These are phyloP conservation scores for Verasper variegatus DNA, from an alignment of 2,113 vertebrate genomes.

Conservation along the genomic window DNA sequence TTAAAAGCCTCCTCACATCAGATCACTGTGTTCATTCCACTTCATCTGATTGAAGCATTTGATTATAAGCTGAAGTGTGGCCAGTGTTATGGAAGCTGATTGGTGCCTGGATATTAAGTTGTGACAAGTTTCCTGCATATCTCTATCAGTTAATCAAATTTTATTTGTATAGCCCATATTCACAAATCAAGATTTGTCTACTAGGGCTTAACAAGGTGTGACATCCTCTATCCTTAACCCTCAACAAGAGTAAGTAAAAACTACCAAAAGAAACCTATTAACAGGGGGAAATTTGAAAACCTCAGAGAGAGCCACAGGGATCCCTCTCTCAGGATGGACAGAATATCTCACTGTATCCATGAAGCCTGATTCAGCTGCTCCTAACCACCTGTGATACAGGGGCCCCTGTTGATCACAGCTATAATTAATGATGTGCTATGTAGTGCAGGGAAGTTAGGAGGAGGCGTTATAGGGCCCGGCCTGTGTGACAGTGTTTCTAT, in stretches of 20 bases:
- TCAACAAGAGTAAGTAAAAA: too few relatives aligned
- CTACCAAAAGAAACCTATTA: too few relatives aligned
- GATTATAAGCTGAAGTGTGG: constrained; percentile 21
- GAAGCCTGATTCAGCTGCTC: constrained; percentile 7
- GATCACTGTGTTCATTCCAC: constrained; percentile 30
- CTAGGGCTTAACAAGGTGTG: too few relatives aligned
- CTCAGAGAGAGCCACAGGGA: too few relatives aligned
- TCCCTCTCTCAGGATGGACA: too few relatives aligned
- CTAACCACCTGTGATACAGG: neutral
- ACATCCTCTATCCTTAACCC: too few relatives aligned
- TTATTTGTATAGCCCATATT: too few relatives aligned
- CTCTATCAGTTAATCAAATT: too few relatives aligned
- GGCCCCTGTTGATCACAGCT: neutral
- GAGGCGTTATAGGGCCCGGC: neutral
- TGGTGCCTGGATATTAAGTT: neutral
- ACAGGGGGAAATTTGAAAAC: too few relatives aligned
- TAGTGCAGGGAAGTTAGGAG: neutral
- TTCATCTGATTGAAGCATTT: constrained; percentile 33
- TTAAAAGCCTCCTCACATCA: constrained; percentile 37
- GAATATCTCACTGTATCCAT: neutral
- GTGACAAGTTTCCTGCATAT: neutral
- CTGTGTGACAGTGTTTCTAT: neutral
- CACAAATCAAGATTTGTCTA: too few relatives aligned
- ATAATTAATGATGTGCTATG: constrained; percentile 4
- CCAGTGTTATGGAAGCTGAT: constrained; percentile 1